Base-by-base conservation (phyloP, 2,113 vertebrate species). In the Ctenodactylus gundi region DNA sequence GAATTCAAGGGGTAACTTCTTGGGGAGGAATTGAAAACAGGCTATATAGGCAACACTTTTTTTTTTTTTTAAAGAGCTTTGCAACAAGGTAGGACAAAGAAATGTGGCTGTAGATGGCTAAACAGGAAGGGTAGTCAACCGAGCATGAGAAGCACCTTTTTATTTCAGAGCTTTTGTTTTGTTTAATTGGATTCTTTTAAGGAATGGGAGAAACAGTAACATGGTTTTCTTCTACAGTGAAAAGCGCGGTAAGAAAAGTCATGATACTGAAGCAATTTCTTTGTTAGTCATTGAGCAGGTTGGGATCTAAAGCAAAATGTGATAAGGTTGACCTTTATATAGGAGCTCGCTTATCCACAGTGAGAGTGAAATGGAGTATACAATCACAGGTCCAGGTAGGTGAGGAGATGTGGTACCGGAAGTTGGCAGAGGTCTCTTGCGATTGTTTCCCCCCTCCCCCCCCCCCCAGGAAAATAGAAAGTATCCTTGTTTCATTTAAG, bases 401-500 rank as follows among this genome's bases (percentile, higher is more conserved):
- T 39, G 18, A 53, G 44, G 46, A 67, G 83, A 58, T 36, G 9
- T 0, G 39, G 12, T 20, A 18, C 13, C 39, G 15, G 55, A 80
- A 81, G 31, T 77, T 73, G 15, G 49, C 34, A 60, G 21, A 65
- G 53, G 17, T 85, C 17, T 78, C 21, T 62, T 72, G 31, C 57
- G 75, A 86, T 92, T 78, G 41, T 13, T 67, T 84, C 58, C 44
- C 20, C 36, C 44, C 88, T 75, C 41, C 57, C 58, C 44, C 20
- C 36, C 44, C 88, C 68, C 41, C 57, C 39, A 90, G 12, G 92
- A 8, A 85, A 94, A 64, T 84, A 55, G 10, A 10, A 88, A 92
- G 39, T 14, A 65, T 9, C 14, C 68, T 58, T 96, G 34, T 64
- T 94, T 95, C 31, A n/a, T 76, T 60, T 94, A 84, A 70, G 46